Evolutionary conservation across 2,888 invertebrate species (phyloP).

Genomic region (Metallyticus violacea): DNA sequence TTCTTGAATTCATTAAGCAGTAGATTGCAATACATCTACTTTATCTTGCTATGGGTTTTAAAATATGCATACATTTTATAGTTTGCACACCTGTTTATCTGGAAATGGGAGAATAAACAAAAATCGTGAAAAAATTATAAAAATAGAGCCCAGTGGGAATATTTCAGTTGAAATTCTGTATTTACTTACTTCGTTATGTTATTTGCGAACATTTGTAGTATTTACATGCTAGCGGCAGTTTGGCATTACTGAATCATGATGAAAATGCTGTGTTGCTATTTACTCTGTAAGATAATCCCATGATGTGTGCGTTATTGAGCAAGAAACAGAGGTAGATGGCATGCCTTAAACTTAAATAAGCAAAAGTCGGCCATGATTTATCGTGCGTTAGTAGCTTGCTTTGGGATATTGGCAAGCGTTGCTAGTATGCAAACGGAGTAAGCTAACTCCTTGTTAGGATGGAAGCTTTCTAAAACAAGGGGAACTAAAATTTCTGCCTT

Average conservation of each 20-base stretch:
- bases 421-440: too few relatives aligned
- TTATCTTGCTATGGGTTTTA: not conserved
- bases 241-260: not conserved
- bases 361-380: too few relatives aligned
- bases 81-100: not conserved
- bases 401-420: too few relatives aligned
- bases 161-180: not conserved
- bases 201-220: not conserved
- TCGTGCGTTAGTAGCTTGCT: too few relatives aligned
- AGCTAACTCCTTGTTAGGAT: too few relatives aligned
- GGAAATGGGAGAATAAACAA: not conserved
- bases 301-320: not conserved
- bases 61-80: not conserved
- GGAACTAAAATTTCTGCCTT: too few relatives aligned
- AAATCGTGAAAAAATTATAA: not conserved
- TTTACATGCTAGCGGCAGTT: not conserved
- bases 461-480: too few relatives aligned
- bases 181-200: not conserved
- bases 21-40: too few relatives aligned
- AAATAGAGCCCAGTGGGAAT: not conserved
- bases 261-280: not conserved
- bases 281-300: not conserved
- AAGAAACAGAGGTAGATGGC: too few relatives aligned
- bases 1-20: too few relatives aligned
- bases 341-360: too few relatives aligned